Evolutionary conservation across 2,113 vertebrate species (phyloP), one percentile per base, ranked within the genome.

Genomic region (Gymnogyps californianus): DNA sequence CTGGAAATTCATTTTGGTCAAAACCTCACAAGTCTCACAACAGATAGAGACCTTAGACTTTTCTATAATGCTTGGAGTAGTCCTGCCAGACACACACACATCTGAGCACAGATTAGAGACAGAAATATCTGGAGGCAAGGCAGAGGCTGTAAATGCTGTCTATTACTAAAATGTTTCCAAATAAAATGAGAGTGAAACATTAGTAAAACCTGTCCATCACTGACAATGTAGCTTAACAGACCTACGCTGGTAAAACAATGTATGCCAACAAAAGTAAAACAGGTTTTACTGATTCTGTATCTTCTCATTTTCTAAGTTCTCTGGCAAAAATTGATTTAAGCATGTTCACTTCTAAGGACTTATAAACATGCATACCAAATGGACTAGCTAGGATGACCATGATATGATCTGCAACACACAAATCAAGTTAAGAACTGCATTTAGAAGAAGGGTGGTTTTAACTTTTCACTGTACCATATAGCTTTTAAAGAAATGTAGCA

Each of bases 1-100:
- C 87, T 95, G 76, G 66, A 87, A 94, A 96, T 77, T 77, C 25
- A 84, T 80, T 86, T 79, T 83, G 74, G 92, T 93, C 47, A 92
- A 82, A 91, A 85, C 78, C 28, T 21, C 24, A 5, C 54, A 80
- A 75, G 49, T 40, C 71, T 95, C 86, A 51, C 72, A 90, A 91
- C 57, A 95, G 81, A 83, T 75, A 72, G 21, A 85, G 85, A 87
- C 47, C 71, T 72, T 44, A 75, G 90, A 93, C 57, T 94, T 97
- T 72, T 81, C 85, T 95, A 36, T 55, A 90, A 87, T 58, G n/a
- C 85, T 82, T 77, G 58, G 72, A 71, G 83, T 81, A 83, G 89
- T 71, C 49, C 49, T 54, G 89, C 89, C 87, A 91, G 85, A 89
- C 66, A 95, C 72, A 94, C 32, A 54, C 36, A 93, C 11, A 46